phyloP scores from a whole-genome alignment of 2,888 invertebrate genomes.

The Trileptium ribeirensis region DNA sequence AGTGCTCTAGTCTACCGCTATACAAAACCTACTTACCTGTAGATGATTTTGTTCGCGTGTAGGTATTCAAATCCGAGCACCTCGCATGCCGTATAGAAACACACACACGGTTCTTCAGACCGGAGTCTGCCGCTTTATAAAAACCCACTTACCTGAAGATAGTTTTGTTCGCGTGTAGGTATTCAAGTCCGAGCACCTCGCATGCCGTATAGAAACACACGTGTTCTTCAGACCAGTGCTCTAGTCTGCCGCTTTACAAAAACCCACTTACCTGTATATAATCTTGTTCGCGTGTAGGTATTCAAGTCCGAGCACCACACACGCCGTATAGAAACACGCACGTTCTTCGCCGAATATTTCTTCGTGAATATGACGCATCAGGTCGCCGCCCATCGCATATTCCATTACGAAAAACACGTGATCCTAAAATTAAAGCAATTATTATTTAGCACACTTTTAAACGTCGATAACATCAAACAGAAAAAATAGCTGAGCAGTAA shows the following conservation, averaged over 20 bases:
- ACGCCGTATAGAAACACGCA: constrained; percentile 97
- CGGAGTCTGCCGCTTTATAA: too few relatives aligned
- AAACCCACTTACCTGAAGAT: too few relatives aligned
- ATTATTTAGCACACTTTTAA: too few relatives aligned
- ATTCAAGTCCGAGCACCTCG: too few relatives aligned
- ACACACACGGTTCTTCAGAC: constrained; percentile 93
- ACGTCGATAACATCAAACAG: too few relatives aligned
- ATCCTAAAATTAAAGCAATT: constrained; percentile 60
- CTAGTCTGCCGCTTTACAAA: too few relatives aligned
- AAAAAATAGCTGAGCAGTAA: too few relatives aligned
- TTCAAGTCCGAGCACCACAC: constrained; percentile 94
- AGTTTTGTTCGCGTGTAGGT: too few relatives aligned
- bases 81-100: constrained; percentile 98
- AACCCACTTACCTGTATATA: constrained; percentile 69
- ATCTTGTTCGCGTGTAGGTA: constrained; percentile 98
- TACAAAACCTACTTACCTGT: constrained; percentile 61
- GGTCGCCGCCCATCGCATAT: constrained; percentile 95
- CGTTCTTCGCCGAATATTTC: constrained; percentile 95
- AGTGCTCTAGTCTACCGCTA: too few relatives aligned
- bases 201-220: too few relatives aligned
- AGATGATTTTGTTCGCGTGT: constrained; percentile 96
- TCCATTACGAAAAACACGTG: constrained; percentile 99
- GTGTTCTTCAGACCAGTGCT: too few relatives aligned
- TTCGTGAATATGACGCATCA: constrained; percentile 99
- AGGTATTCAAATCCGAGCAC: constrained; percentile 96